Evolutionary conservation across 1,140 invertebrate species (phyloP).

Genomic region (Drosophila guanche): DNA sequence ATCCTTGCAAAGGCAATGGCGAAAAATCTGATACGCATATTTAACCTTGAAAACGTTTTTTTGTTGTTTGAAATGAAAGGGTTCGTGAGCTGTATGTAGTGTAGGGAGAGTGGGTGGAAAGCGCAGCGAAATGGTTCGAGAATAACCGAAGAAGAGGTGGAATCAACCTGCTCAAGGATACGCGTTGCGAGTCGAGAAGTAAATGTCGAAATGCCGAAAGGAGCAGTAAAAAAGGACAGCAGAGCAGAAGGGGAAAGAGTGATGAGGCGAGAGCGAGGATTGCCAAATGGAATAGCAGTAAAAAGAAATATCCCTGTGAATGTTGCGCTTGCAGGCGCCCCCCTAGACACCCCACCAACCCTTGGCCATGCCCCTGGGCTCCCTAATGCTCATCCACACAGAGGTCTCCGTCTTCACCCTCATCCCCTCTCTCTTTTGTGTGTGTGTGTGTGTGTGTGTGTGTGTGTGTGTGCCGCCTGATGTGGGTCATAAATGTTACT

Average conservation of each 20-base stretch:
- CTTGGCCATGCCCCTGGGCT: slow-evolving; percentile 9
- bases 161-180: slow-evolving; percentile 37
- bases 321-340: slow-evolving; percentile 64
- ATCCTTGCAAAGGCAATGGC: slow-evolving; percentile 36
- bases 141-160: neutral
- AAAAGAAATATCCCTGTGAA: slow-evolving; percentile 77
- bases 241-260: slow-evolving; percentile 16
- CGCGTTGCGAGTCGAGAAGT: slow-evolving; percentile 55
- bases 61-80: neutral
- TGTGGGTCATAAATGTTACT: slow-evolving; percentile 82
- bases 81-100: too few relatives aligned
- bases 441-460: slow-evolving; percentile 23
- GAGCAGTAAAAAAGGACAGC: slow-evolving; percentile 47
- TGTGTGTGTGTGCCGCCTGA: slow-evolving; percentile 54
- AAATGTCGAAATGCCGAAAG: slow-evolving; percentile 61
- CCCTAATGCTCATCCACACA: slow-evolving; percentile 39
- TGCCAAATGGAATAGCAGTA: slow-evolving; percentile 62
- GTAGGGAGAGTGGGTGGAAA: too few relatives aligned
- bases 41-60: slow-evolving; percentile 69
- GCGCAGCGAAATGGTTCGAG: neutral
- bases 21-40: slow-evolving; percentile 64
- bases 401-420: neutral
- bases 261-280: slow-evolving; percentile 15
- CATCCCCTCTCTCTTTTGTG: neutral
- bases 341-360: slow-evolving; percentile 1